phyloP scores from a whole-genome alignment of 1,140 invertebrate species.

The roundworm (Caenorhabditis elegans) region WBcel235 BX284602.5:8176501-8177000 shows the following conservation, averaged over 20 bases:
- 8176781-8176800: conserved; percentile 45
- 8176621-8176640: no score
- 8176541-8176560: conserved; percentile 31
- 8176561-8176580: conserved; percentile 11
- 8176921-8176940: not conserved
- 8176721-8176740: conserved; percentile 47
- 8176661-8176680: conserved; percentile 37
- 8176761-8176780: not conserved
- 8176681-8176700: conserved; percentile 45
- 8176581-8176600: not conserved
- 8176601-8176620: no score
- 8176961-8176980: no score
- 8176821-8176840: conserved; percentile 46
- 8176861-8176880: conserved; percentile 36
- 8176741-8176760: not conserved
- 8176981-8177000: no score
- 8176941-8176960: not conserved
- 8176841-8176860: conserved; percentile 41
- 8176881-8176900: conserved; percentile 39
- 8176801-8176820: conserved; percentile 46
- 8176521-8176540: conserved; percentile 43
- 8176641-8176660: no score
- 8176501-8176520: conserved; percentile 12
- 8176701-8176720: conserved; percentile 44
- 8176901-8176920: conserved; percentile 43